Evolutionary conservation across 92 coral and sea anemone species (phyloP), one percentile per base, ranked within the genome.

Genomic region (Isaurus tuberculatus): DNA sequence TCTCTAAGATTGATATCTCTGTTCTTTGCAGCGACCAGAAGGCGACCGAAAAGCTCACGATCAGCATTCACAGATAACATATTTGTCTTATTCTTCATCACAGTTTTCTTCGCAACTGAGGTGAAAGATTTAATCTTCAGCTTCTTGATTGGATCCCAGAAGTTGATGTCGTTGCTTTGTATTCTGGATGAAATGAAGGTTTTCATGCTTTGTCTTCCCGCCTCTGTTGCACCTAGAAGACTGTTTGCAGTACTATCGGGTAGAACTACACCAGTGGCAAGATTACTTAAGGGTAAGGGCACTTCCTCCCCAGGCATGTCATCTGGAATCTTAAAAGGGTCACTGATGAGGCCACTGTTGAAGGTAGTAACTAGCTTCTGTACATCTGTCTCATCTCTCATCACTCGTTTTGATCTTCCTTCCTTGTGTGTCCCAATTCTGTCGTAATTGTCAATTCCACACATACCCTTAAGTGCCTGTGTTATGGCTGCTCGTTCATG

Each of bases 401-500:
- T 78, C 72, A 84, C 64, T 89, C 92, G 74, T 32, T 84, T 79
- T 3, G 70, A 67, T 75, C 85, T 51, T 8, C 23, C 80, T 23
- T 83, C 81, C 49, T 75, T 88, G 71, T 65, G 84, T 27, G 74
- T 70, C 23, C 81, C 75, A n/a, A 75, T 68, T 33, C 83, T 27
- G 68, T 73, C 82, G 36, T 55, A 25, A 49, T 61, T 86, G 58
- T 89, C 80, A 0, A 81, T 42, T 36, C 75, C 89, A 73, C 91
- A 90, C 90, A 86, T 90, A 16, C 77, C 83, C 85, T 90, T 90
- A 16, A 86, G 79, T 57, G 88, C 84, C 79, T 87, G 80, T 58
- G 90, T 86, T 10, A 90, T 86, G 78, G 93, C 93, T 67, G 31
- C 55, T 48, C 6, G 55, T 48, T 48, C 55, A 48, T 48, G 55